Evolutionary conservation across 2,888 invertebrate species (phyloP).

Genomic region (Syrista parreyssii): DNA sequence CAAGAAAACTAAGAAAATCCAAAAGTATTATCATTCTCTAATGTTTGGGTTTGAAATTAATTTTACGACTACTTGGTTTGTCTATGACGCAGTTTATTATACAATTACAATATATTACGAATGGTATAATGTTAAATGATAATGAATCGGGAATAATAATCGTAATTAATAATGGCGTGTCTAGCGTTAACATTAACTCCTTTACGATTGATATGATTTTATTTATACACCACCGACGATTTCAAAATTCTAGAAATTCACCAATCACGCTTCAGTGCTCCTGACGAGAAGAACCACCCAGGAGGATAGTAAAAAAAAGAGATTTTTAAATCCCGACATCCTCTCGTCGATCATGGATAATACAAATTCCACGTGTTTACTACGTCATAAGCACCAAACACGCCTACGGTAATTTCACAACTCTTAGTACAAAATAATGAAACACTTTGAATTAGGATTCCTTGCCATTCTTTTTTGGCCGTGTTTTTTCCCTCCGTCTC

Average conservation of each 20-base stretch:
- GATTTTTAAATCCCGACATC: neutral
- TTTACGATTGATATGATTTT: constrained; percentile 64
- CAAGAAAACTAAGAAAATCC: neutral
- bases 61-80: neutral
- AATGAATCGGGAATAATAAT: constrained; percentile 28
- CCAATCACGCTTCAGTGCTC: neutral
- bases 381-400: neutral
- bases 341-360: neutral
- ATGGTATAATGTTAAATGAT: constrained; percentile 61
- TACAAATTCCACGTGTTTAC: neutral
- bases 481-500: constrained; percentile 17
- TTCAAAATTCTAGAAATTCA: constrained; percentile 14
- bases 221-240: constrained; percentile 58
- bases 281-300: neutral
- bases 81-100: constrained; percentile 64
- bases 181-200: constrained; percentile 59
- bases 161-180: constrained; percentile 36
- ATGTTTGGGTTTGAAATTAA: neutral
- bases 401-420: constrained; percentile 18
- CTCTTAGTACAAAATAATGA: constrained; percentile 54
- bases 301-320: neutral
- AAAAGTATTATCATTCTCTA: neutral
- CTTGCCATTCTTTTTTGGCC: constrained; percentile 17
- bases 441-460: constrained; percentile 37
- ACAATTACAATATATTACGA: constrained; percentile 64